These are phyloP conservation scores for Prietella phreatophila DNA, from an alignment of 2,113 vertebrate genomes.

Conservation along the genomic window DNA sequence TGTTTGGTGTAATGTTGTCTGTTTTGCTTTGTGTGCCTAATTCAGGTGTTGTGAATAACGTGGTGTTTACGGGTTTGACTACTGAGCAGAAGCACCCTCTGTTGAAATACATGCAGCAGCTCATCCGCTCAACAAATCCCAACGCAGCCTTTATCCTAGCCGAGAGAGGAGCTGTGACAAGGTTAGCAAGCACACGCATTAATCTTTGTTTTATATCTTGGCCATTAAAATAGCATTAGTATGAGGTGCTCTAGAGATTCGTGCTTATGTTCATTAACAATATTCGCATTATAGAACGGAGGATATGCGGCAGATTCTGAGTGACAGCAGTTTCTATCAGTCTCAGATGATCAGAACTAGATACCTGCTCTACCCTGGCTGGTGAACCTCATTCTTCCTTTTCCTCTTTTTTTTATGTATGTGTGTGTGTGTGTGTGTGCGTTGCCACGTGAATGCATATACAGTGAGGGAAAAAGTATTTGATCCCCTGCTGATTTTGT, in stretches of 20 bases:
- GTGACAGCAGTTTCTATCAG: constrained; percentile 83
- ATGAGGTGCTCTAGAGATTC: not conserved
- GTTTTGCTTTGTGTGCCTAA: constrained; percentile 36
- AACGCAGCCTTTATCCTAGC: constrained; percentile 82
- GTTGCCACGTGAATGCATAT: constrained; percentile 2
- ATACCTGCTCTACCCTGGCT: constrained; percentile 92
- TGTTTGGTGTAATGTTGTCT: not conserved
- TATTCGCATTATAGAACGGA: constrained; percentile 76
- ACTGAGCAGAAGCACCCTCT: constrained; percentile 81
- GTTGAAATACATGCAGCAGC: constrained; percentile 80
- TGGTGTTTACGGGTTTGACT: constrained; percentile 87
- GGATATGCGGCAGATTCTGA: constrained; percentile 88
- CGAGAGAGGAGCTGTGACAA: constrained; percentile 86
- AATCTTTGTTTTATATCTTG: not conserved
- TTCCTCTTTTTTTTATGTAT: constrained; percentile 24
- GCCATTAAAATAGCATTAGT: not conserved
- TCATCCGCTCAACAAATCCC: constrained; percentile 87
- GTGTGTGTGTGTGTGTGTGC: constrained; percentile 13
- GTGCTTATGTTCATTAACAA: not conserved
- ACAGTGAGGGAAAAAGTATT: too few species aligned
- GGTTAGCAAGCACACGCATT: constrained; percentile 67
- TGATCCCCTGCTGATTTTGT: too few species aligned
- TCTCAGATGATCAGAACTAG: constrained; percentile 87
- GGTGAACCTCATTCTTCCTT: constrained; percentile 64
- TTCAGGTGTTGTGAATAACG: constrained; percentile 85